Percentiles rank a stretch among this genome's conserved stretches.
phyloP scores from a whole-genome alignment of 2,113 vertebrate species.

The Rhizomys pruinosus region DNA sequence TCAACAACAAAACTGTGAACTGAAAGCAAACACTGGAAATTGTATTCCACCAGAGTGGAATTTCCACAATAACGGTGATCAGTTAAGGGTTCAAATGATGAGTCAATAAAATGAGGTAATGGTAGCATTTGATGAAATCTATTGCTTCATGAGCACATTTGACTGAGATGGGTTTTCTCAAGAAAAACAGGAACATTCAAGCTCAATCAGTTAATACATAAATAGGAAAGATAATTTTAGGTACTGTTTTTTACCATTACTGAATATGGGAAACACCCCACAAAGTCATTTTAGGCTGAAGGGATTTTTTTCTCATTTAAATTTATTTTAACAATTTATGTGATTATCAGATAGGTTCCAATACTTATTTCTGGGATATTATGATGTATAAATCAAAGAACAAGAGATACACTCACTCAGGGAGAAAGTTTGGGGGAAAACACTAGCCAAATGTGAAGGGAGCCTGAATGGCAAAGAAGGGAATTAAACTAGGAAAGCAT shows the following conservation, averaged over 20 bases:
- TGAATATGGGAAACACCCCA: slow-evolving; percentile 55
- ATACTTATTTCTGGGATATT: neutral
- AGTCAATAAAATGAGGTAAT: slow-evolving; percentile 66
- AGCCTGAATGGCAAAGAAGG: neutral
- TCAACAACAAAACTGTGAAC: slow-evolving; percentile 32
- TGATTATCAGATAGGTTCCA: slow-evolving; percentile 15
- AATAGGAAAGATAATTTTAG: slow-evolving; percentile 59
- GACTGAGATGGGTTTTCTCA: slow-evolving; percentile 66
- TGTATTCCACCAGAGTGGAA: slow-evolving; percentile 29
- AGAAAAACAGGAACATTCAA: slow-evolving; percentile 67
- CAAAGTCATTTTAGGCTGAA: slow-evolving; percentile 63
- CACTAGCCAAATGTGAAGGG: neutral
- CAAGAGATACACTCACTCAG: neutral
- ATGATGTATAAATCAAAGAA: neutral
- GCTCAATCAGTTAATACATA: slow-evolving; percentile 72
- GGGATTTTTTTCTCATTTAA: neutral
- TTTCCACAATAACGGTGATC: slow-evolving; percentile 60
- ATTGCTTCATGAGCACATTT: slow-evolving; percentile 64
- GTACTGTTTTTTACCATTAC: slow-evolving; percentile 41
- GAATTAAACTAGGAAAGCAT: neutral
- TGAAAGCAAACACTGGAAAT: slow-evolving; percentile 52
- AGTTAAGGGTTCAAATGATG: slow-evolving; percentile 44
- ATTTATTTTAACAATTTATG: slow-evolving; percentile 18
- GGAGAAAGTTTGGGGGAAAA: neutral
- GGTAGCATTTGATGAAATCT: slow-evolving; percentile 39